phyloP scores from a whole-genome alignment of 2,888 invertebrate genomes.

The Agrochola macilenta region DNA sequence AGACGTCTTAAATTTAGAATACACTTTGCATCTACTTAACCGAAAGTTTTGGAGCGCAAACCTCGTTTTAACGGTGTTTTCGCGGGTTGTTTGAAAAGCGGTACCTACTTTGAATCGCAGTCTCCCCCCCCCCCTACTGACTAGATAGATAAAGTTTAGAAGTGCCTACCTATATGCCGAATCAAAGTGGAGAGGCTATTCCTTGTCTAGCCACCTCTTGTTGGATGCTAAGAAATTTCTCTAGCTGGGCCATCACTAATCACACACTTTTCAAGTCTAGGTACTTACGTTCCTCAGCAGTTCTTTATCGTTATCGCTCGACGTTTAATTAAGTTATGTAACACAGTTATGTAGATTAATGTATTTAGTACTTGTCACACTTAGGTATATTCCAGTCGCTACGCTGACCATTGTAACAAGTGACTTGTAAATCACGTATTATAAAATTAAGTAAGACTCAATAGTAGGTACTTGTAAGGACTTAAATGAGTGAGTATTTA shows the following conservation, averaged over 20 bases:
- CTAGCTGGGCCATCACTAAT: not conserved
- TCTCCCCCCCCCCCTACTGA: not conserved
- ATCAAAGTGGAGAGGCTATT: not conserved
- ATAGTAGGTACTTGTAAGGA: not conserved
- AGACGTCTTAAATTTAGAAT: too few species aligned
- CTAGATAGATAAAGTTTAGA: not conserved
- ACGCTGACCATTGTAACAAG: constrained; percentile 21
- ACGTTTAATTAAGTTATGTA: constrained; percentile 31
- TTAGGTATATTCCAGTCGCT: constrained; percentile 13
- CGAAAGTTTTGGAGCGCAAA: not conserved
- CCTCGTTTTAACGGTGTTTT: not conserved
- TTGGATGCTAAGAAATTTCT: not conserved
- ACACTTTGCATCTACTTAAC: too few species aligned
- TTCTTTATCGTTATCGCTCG: not conserved
- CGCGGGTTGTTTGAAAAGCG: not conserved
- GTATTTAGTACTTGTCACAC: constrained; percentile 39
- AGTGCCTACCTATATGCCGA: not conserved
- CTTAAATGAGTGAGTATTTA: not conserved
- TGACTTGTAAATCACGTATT: constrained; percentile 16
- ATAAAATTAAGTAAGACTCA: constrained; percentile 21
- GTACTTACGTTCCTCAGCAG: not conserved
- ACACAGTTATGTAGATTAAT: constrained; percentile 28
- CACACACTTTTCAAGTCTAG: too few species aligned
- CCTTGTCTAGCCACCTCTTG: not conserved
- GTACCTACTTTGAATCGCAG: not conserved